Evolutionary conservation across 2,797 vertebrate species (phyloP).

Genomic region (Hemitrygon akajei): DNA sequence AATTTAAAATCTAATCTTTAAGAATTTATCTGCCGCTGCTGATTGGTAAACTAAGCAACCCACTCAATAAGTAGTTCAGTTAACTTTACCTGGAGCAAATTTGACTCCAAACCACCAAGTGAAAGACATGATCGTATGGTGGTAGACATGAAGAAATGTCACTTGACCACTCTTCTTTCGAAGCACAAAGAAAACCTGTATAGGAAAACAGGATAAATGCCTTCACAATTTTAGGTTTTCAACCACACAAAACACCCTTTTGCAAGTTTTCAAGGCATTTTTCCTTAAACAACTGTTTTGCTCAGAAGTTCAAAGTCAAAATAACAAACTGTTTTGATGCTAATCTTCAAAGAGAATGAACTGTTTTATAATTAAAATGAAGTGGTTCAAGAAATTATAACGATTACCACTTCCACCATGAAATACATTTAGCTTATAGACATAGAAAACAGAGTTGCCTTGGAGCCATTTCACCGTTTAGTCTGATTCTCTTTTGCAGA

Average conservation of each 20-base stretch:
- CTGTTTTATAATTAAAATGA: neutral
- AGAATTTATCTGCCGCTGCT: neutral
- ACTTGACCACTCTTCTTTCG: conserved; percentile 92
- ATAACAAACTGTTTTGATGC: neutral
- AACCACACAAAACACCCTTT: neutral
- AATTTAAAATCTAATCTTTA: neutral
- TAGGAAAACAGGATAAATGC: conserved; percentile 37
- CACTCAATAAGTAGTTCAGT: neutral
- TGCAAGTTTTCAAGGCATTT: neutral
- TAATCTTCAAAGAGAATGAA: too few relatives aligned
- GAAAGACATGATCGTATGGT: conserved; percentile 97
- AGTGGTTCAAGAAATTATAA: neutral
- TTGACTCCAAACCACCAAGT: conserved; percentile 99
- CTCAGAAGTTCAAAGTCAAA: neutral
- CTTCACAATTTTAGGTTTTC: neutral
- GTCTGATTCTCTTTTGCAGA: too few relatives aligned
- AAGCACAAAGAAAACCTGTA: conserved; percentile 91
- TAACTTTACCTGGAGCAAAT: conserved; percentile 77
- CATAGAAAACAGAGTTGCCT: too few relatives aligned
- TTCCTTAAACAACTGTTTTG: neutral
- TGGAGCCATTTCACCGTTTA: too few relatives aligned
- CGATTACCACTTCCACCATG: neutral
- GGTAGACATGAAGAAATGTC: conserved; percentile 92
- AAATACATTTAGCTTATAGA: neutral
- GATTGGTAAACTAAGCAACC: neutral